Conservation (phyloP, 2,888 invertebrate species). For the Calephelis perditalis region DNA sequence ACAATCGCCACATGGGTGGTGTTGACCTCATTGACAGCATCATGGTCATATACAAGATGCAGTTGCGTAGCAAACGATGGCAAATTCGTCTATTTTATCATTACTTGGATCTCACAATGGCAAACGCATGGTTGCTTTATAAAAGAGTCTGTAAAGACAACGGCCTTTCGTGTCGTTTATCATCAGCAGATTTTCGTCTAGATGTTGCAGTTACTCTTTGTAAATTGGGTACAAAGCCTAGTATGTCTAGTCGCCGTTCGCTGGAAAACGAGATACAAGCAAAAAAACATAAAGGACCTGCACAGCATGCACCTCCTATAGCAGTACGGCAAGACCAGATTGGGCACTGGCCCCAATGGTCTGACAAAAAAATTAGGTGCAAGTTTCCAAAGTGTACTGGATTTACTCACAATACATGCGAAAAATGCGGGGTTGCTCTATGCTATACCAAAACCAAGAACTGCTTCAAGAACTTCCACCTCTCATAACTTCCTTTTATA, state of each 20-base stretch:
- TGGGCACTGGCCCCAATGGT: slow-evolving; percentile 34
- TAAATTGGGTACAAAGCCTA: slow-evolving; percentile 13
- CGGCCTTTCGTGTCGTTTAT: too few species aligned
- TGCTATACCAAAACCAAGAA: too few species aligned
- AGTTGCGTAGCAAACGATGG: slow-evolving; percentile 33
- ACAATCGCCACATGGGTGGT: slow-evolving; percentile 36
- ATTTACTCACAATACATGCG: too few species aligned
- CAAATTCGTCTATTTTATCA: slow-evolving; percentile 39
- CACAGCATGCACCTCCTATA: slow-evolving; percentile 30
- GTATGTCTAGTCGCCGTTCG: slow-evolving; percentile 18
- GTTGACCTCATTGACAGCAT: slow-evolving; percentile 36
- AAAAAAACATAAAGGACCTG: slow-evolving; percentile 31
- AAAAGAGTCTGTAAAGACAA: too few species aligned
- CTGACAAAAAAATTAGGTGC: too few species aligned
- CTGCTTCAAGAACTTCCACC: too few species aligned
- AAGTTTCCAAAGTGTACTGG: too few species aligned
- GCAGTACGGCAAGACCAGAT: slow-evolving; percentile 32
- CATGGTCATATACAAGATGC: slow-evolving; percentile 31
- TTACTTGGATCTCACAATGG: slow-evolving; percentile 23
- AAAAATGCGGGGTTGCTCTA: too few species aligned
- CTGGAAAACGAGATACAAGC: slow-evolving; percentile 27
- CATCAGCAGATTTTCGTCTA: too few species aligned
- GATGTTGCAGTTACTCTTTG: too few species aligned
- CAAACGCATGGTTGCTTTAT: not conserved
- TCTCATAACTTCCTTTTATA: too few species aligned